Base-by-base conservation (phyloP, 2,113 vertebrate genomes). In the Dissostichus mawsoni region DNA sequence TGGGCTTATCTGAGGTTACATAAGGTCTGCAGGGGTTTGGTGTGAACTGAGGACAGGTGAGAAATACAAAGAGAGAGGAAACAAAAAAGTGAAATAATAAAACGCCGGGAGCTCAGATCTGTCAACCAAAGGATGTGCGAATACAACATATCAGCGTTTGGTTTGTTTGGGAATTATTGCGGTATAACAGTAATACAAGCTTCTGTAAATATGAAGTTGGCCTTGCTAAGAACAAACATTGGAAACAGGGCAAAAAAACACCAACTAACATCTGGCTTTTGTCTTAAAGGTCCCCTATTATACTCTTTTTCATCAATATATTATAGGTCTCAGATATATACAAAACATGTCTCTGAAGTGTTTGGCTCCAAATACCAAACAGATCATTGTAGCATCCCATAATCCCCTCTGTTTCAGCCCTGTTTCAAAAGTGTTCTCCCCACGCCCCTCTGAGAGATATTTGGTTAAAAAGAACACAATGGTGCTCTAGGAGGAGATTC, bases 1-100 rank as follows among this genome's bases (percentile, higher is more conserved):
- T 36, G 59, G 18, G 72, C 57, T 45, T 83, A 58, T 79, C 58
- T 48, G 78, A 72, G 56, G 82, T 80, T 85, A 79, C 69, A 83
- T 77, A 85, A 80, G 55, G 55, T 18, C 78, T 83, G 47, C 56
- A 57, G 65, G 74, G 71, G 64, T 81, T 76, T 76, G 53, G 57
- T 72, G 67, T 45, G 76, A 82, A 61, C 44, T 47, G 65, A 81
- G 64, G 45, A 73, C 52, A 82, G 52, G 66, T 57, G 47, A 67
- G 61, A 7, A 71, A 76, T 58, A 72, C 36, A 62, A 53, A 67
- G 64, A 56, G 13, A 71, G 57, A 47, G 17, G 25, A 69, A 76
- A 76, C 36, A 58, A 51, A 74, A 57, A 70, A 76, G 14, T 53
- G 0, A 48, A 74, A 67, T n/a, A 67, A 73, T 78, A 23, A 82